Evolutionary conservation across 2,113 vertebrate genomes (phyloP), one percentile per base, ranked within the genome.

Genomic region (Apteryx owenii): DNA sequence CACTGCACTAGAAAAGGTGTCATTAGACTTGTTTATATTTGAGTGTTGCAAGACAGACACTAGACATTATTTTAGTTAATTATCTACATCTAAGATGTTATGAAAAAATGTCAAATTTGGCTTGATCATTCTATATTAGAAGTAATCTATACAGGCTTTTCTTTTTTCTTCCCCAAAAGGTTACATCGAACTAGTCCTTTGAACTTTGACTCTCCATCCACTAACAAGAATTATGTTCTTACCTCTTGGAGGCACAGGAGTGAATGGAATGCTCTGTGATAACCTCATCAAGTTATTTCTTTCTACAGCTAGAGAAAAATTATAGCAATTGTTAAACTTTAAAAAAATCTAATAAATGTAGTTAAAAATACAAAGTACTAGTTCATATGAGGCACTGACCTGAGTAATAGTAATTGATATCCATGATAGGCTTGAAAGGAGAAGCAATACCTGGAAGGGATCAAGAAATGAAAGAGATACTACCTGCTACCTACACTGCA

Each of bases 201-300:
- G 11, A 94, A 88, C 53, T 28, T 29, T 51, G 20, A 28, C 48
- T 26, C 60, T 81, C 20, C 76, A 33, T 40, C 26, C 6, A 51
- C n/a, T 62, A 50, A 40, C 8, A 81, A 84, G 88, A 75, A 77
- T 10, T 42, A 50, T 14, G 0, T 81, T 96, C 98, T 98, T 98
- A 99, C 99, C 99, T 99, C 99, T 99, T 88, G 99, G 99, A 97
- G 99, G 99, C 94, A 99, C 99, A 31, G 99, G 99, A 93, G 99
- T 99, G 98, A 99, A 99, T 26, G 99, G 99, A 97, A 99, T 99
- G 86, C 99, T 99, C 98, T 99, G 99, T 60, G 99, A 99, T 92
- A 99, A 98, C 92, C 99, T 98, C 99, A 99, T 99, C 98, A 99
- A 98, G 97, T 99, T 99, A 98, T 99, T 99, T 96, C 99, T 99